phyloP scores from a whole-genome alignment of 2,888 invertebrate genomes.

The Morpho deidamia region DNA sequence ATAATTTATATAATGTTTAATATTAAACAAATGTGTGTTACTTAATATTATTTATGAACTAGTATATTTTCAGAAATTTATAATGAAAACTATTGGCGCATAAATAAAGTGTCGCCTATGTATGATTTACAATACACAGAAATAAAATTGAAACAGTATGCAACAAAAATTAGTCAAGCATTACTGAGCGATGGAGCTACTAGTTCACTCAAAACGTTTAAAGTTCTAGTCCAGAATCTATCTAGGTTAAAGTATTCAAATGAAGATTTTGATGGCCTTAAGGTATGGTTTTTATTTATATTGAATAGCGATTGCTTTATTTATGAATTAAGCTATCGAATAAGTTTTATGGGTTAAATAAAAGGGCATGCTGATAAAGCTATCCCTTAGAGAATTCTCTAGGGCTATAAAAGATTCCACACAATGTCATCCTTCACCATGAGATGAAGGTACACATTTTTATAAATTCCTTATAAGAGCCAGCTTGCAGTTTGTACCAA shows the following conservation, averaged over 20 bases:
- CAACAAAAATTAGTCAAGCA: constrained; percentile 56
- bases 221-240: constrained; percentile 48
- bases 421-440: no score
- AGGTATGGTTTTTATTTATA: constrained; percentile 37
- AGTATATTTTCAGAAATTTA: constrained; percentile 50
- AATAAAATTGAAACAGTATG: constrained; percentile 63
- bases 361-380: no score
- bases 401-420: no score
- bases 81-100: constrained; percentile 58
- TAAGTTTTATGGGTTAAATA: no score
- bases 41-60: background rate
- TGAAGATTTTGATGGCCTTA: constrained; percentile 55
- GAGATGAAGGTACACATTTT: no score
- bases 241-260: constrained; percentile 53
- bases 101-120: constrained; percentile 59
- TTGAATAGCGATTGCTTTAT: background rate
- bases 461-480: no score
- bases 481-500: no score
- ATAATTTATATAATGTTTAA: background rate
- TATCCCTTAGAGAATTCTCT: no score
- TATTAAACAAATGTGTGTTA: background rate
- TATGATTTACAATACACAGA: constrained; percentile 49
- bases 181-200: constrained; percentile 44
- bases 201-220: constrained; percentile 44
- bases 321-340: background rate